Conservation (phyloP, 2,113 vertebrate species). For the Notothenia rossii region DNA sequence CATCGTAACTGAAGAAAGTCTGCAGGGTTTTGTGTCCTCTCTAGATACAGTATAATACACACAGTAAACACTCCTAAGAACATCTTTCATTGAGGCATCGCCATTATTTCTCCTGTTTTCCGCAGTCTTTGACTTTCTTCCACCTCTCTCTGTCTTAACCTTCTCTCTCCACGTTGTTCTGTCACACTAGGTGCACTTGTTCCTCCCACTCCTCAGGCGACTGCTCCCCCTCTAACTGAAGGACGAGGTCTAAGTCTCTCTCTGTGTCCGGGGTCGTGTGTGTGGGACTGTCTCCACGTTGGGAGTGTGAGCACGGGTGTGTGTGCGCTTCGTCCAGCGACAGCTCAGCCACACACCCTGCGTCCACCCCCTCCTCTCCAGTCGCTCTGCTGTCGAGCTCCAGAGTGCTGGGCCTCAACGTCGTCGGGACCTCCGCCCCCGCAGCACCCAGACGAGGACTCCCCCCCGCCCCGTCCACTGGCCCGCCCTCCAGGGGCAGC, state of each 20-base stretch:
- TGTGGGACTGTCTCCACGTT: constrained; percentile 36
- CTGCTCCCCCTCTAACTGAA: constrained; percentile 60
- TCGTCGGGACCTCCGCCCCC: constrained; percentile 5
- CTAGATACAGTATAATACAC: constrained; percentile 74
- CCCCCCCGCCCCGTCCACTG: neutral
- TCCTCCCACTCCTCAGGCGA: constrained; percentile 79
- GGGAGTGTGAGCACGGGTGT: constrained; percentile 55
- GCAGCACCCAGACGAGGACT: constrained; percentile 14
- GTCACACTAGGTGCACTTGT: constrained; percentile 80
- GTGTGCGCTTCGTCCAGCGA: constrained; percentile 75
- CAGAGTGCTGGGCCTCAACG: constrained; percentile 51
- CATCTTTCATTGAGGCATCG: constrained; percentile 22
- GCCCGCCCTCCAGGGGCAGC: constrained; percentile 78
- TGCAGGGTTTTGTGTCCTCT: constrained; percentile 41
- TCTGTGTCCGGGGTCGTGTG: constrained; percentile 56
- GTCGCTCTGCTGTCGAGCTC: constrained; percentile 58
- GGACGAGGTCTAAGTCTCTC: constrained; percentile 56
- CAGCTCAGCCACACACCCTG: constrained; percentile 67
- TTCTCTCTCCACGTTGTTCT: constrained; percentile 7
- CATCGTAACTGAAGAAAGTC: constrained; percentile 69
- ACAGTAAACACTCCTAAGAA: constrained; percentile 56
- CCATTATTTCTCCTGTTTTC: neutral
- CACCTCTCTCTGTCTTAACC: neutral
- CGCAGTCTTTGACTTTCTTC: neutral
- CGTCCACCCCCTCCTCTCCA: constrained; percentile 28